These are phyloP conservation scores for Coptodon bakossiorum DNA, from an alignment of 2,113 vertebrate genomes.

Conservation along the genomic window DNA sequence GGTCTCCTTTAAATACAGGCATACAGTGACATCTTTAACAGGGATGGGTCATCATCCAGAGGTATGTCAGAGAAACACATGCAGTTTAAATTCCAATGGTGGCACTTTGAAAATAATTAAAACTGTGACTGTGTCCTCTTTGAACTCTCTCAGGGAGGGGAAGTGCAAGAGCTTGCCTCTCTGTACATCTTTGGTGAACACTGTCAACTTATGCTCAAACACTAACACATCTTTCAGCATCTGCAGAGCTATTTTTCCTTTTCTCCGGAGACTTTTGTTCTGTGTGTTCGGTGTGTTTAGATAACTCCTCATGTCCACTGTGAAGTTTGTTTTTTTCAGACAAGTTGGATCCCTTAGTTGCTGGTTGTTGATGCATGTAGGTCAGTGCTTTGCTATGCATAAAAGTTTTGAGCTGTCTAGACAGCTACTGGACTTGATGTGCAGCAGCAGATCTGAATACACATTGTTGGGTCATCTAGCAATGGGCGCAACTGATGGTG, in stretches of 20 bases:
- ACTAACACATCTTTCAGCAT: not conserved
- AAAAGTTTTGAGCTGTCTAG: constrained; percentile 41
- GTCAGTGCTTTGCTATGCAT: not conserved
- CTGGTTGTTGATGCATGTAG: constrained; percentile 7
- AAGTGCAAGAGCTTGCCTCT: not conserved
- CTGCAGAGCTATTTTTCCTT: not conserved
- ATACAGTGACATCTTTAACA: not conserved
- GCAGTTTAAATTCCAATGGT: not conserved
- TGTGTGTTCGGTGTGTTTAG: not conserved
- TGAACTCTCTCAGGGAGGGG: not conserved
- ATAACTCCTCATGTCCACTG: constrained; percentile 28
- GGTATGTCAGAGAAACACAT: not conserved
- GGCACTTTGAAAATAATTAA: not conserved
- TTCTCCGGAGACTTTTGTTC: constrained; percentile 25
- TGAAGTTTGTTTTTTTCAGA: not conserved
- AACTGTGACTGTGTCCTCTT: not conserved
- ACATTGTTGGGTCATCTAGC: not conserved
- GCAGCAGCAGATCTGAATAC: constrained; percentile 35
- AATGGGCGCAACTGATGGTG: constrained; percentile 7
- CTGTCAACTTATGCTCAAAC: not conserved
- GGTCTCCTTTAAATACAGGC: not conserved
- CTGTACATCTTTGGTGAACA: not conserved
- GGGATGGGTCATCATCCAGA: not conserved
- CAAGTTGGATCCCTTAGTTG: constrained; percentile 2
- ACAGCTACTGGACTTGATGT: constrained; percentile 18